These are phyloP conservation scores for Lophura nycthemera DNA, from an alignment of 2,113 vertebrate genomes.

Conservation along the genomic window DNA sequence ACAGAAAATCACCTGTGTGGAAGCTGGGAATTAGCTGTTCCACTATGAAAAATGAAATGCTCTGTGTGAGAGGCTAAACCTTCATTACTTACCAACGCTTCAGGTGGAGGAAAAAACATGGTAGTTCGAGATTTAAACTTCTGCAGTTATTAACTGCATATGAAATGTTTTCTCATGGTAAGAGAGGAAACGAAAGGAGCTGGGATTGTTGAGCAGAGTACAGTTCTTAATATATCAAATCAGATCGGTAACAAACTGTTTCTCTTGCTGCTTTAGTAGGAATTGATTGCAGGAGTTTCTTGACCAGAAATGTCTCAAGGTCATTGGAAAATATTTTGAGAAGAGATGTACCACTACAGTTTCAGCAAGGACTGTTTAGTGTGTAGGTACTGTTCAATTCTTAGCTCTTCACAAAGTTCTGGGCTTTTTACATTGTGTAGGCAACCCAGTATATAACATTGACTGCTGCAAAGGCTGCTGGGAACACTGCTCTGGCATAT, in stretches of 20 bases:
- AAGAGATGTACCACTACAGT: not conserved
- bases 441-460: slow-evolving; percentile 98
- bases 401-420: not conserved
- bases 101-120: slow-evolving; percentile 1
- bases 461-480: slow-evolving; percentile 94
- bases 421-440: slow-evolving; percentile 87
- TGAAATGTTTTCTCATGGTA: not conserved
- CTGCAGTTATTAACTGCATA: slow-evolving; percentile 50
- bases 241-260: not conserved
- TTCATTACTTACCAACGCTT: slow-evolving; percentile 17
- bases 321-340: not conserved
- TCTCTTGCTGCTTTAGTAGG: not conserved
- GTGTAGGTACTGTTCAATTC: not conserved
- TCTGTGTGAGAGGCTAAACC: slow-evolving; percentile 9
- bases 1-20: not conserved
- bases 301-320: not conserved
- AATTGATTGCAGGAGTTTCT: not conserved
- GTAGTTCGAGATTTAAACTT: slow-evolving; percentile 3
- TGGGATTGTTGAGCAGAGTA: slow-evolving; percentile 3
- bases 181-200: slow-evolving; percentile 17
- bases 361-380: not conserved
- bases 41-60: not conserved
- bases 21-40: slow-evolving; percentile 17
- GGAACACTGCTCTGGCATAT: slow-evolving; percentile 94
- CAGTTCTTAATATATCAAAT: not conserved